Evolutionary conservation across 2,113 vertebrate species (phyloP).

Genomic region (Podocnemis expansa): DNA sequence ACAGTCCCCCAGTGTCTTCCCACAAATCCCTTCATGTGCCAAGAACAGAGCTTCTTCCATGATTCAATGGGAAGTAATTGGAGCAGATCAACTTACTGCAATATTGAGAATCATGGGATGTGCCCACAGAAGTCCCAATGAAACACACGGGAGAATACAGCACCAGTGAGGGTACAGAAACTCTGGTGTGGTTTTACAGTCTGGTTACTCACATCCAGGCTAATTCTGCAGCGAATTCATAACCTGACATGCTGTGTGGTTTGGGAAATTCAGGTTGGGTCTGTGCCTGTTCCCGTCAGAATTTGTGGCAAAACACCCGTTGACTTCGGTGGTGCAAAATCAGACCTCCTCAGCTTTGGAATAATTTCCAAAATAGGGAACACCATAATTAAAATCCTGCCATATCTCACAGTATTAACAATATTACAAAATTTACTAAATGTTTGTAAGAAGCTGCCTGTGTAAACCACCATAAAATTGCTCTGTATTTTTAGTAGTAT

Average conservation of each 20-base stretch:
- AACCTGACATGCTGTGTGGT: not conserved
- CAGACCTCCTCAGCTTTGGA: not conserved
- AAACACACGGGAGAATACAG: not conserved
- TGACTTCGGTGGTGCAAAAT: not conserved
- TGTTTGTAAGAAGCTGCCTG: not conserved
- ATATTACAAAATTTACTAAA: not conserved
- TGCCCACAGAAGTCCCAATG: not conserved
- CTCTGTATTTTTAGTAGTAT: not conserved
- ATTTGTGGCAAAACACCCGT: too few relatives aligned
- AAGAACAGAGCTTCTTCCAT: not conserved
- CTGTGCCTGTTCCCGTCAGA: not conserved
- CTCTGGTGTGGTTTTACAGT: not conserved
- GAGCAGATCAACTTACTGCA: not conserved
- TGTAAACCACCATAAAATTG: too few relatives aligned
- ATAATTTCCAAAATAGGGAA: not conserved
- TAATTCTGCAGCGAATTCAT: not conserved
- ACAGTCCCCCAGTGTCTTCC: not conserved
- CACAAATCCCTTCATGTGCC: not conserved
- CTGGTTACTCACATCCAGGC: rapidly evolving
- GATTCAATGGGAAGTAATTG: not conserved
- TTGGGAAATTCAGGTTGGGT: not conserved
- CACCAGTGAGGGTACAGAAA: not conserved
- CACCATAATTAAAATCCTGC: not conserved
- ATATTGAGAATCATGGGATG: not conserved
- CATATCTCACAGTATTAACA: not conserved